phyloP scores from a whole-genome alignment of 2,113 vertebrate species.

The Forbesichthys agassizii region DNA sequence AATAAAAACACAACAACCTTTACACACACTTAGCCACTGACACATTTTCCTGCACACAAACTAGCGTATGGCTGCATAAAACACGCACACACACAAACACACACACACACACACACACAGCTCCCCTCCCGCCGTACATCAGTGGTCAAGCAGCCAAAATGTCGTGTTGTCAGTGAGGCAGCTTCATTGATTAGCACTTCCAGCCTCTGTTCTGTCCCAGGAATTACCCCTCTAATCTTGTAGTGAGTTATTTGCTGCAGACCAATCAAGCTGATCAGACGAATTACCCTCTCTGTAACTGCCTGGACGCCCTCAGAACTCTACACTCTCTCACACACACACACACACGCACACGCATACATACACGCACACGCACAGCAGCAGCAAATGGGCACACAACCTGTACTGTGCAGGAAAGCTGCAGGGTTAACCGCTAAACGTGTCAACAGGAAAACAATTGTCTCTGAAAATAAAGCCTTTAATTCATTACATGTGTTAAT shows the following conservation, averaged over 20 bases:
- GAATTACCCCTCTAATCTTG: slow-evolving; percentile 80
- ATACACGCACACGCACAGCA: background rate
- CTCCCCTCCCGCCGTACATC: slow-evolving; percentile 47
- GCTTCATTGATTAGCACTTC: slow-evolving; percentile 79
- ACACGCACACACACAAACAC: slow-evolving; percentile 5
- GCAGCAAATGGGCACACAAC: background rate
- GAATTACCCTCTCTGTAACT: slow-evolving; percentile 70
- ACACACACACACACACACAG: slow-evolving; percentile 14
- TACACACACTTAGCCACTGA: background rate
- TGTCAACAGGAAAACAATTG: no score
- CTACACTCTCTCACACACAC: slow-evolving; percentile 27
- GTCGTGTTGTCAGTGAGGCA: slow-evolving; percentile 70
- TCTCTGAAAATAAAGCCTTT: no score
- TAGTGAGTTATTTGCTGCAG: slow-evolving; percentile 75
- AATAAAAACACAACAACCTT: background rate
- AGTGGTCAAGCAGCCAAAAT: slow-evolving; percentile 77
- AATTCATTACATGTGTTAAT: no score
- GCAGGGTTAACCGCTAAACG: no score
- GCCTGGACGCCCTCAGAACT: slow-evolving; percentile 55
- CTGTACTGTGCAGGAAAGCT: background rate
- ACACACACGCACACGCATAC: background rate
- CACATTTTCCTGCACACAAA: background rate
- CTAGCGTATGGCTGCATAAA: background rate
- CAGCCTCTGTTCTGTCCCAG: slow-evolving; percentile 72
- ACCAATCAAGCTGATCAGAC: slow-evolving; percentile 74